Conservation (phyloP, 2,888 invertebrate genomes). For the Alloscopus bannaensis region DNA sequence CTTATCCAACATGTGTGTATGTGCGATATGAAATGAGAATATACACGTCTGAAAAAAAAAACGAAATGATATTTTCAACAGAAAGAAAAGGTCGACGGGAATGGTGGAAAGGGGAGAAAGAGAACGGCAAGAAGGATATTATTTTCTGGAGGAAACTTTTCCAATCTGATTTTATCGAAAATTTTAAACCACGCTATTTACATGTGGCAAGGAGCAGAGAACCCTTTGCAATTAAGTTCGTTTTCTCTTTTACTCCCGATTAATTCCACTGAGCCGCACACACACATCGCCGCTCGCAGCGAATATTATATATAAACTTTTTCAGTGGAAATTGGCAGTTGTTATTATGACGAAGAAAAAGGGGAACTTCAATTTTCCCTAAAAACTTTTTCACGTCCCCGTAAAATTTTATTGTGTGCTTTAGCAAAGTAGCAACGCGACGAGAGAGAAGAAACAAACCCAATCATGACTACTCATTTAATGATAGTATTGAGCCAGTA, state of each 20-base stretch:
- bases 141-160: constrained; percentile 37
- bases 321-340: background rate
- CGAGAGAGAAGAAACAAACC: background rate
- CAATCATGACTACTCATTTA: background rate
- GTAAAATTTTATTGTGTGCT: no score
- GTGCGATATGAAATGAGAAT: no score
- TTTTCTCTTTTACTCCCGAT: background rate
- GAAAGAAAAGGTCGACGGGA: no score
- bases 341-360: background rate
- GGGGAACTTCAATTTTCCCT: constrained; percentile 3
- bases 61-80: constrained; percentile 4
- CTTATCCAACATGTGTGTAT: constrained; percentile 21
- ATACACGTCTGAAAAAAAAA: constrained; percentile 1
- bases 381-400: no score
- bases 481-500: background rate
- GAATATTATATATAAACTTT: no score
- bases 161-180: constrained; percentile 49
- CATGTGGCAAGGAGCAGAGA: no score
- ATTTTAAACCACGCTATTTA: constrained; percentile 15
- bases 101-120: no score
- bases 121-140: background rate
- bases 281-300: no score
- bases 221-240: constrained; percentile 6
- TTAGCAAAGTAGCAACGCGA: no score
- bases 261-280: background rate